phyloP scores from a whole-genome alignment of 2,888 invertebrate genomes.

The Gisinianus flammeolus region DNA sequence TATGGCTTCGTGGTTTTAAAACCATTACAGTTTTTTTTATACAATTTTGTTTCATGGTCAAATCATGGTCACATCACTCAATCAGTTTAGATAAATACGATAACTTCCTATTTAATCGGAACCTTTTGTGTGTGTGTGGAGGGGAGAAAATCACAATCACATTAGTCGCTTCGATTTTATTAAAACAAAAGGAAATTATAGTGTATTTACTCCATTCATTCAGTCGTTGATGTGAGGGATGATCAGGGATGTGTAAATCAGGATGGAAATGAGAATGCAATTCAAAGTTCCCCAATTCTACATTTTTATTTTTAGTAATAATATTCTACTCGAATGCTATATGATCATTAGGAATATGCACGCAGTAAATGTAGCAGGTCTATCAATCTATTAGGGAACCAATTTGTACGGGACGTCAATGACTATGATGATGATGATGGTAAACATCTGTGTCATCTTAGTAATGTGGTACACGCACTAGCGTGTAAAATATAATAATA shows the following conservation, averaged over 20 bases:
- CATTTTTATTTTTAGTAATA: no score
- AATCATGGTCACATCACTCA: no score
- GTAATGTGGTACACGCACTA: constrained; percentile 27
- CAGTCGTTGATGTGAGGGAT: background rate
- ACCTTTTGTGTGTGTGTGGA: no score
- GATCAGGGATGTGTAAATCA: background rate
- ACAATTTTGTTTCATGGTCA: background rate
- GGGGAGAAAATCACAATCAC: no score
- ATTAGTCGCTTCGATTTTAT: no score
- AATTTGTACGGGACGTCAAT: constrained; percentile 29
- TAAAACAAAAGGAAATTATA: no score
- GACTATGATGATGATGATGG: constrained; percentile 14
- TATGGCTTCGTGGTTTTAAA: background rate
- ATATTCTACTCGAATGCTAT: no score
- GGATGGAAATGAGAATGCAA: background rate
- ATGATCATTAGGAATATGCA: constrained; percentile 1
- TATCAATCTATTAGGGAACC: constrained; percentile 25
- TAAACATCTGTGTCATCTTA: constrained; percentile 26
- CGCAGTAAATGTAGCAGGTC: constrained; percentile 16
- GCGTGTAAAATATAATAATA: constrained; percentile 12
- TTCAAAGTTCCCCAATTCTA: background rate
- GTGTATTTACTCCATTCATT: background rate
- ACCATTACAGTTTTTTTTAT: background rate
- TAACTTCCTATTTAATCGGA: no score
- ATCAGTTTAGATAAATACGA: no score